Evolutionary conservation across 2,888 invertebrate species (phyloP).

Genomic region (Agriopis aurantiaria): DNA sequence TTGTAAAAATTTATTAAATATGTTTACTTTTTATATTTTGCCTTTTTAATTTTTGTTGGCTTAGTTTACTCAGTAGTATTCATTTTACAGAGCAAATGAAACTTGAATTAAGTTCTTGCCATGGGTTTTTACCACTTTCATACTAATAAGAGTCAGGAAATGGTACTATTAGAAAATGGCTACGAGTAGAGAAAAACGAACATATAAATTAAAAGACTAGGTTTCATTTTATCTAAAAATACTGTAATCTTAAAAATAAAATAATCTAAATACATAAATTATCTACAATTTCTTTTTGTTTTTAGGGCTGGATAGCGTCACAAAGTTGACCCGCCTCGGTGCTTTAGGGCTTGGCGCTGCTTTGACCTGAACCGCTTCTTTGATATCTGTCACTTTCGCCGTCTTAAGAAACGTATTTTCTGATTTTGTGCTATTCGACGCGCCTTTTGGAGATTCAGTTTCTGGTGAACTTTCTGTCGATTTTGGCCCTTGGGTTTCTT

Average conservation of each 20-base stretch:
- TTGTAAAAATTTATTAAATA: conserved; percentile 84
- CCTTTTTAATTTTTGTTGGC: conserved; percentile 46
- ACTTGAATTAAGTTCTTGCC: no score
- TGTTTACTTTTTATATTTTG: conserved; percentile 69
- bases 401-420: conserved; percentile 65
- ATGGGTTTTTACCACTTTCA: no score
- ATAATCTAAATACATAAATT: not conserved
- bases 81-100: not conserved
- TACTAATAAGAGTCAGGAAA: not conserved
- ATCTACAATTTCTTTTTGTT: conserved; percentile 84
- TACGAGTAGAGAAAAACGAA: not conserved
- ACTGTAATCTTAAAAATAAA: conserved; percentile 25
- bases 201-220: not conserved
- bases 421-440: conserved; percentile 23
- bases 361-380: conserved; percentile 56
- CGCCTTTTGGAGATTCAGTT: not conserved
- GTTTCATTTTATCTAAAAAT: conserved; percentile 11
- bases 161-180: not conserved
- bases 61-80: not conserved
- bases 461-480: conserved; percentile 32
- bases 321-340: conserved; percentile 90
- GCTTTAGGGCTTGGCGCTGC: conserved; percentile 80
- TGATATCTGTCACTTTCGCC: conserved; percentile 73
- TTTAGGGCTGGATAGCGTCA: conserved; percentile 93
- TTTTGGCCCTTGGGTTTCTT: conserved; percentile 73